These are phyloP conservation scores for Drosophila mercatorum DNA, from an alignment of 2,888 invertebrate genomes.

Conservation along the genomic window DNA sequence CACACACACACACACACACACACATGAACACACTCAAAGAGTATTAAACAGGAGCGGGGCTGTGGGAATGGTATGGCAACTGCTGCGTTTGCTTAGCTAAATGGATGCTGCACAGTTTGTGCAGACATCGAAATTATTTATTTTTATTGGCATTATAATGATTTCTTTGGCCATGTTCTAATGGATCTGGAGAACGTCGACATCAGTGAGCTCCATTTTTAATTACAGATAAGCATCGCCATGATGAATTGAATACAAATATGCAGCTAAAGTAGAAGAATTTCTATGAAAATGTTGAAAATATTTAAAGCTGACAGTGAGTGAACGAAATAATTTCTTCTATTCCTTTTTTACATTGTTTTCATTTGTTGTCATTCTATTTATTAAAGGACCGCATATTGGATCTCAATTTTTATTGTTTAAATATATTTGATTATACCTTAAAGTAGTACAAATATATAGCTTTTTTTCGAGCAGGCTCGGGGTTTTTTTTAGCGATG, in stretches of 20 bases:
- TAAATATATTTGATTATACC: neutral
- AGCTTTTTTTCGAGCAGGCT: neutral
- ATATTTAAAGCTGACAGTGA: neutral
- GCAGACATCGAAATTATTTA: conserved; percentile 66
- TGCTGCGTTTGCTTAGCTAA: conserved; percentile 65
- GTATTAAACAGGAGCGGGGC: neutral
- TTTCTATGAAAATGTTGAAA: neutral
- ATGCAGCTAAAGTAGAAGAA: neutral
- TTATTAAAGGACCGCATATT: neutral
- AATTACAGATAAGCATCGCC: conserved; percentile 3
- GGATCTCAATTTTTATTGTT: neutral
- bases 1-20: conserved; percentile 21
- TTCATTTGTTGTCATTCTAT: neutral
- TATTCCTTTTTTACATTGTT: neutral
- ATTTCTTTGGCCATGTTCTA: conserved; percentile 41
- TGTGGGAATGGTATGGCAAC: conserved; percentile 21
- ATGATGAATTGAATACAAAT: neutral
- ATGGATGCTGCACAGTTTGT: conserved; percentile 50
- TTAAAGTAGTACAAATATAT: neutral
- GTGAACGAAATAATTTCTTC: neutral
- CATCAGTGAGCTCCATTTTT: conserved; percentile 20
- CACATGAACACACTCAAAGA: conserved; percentile 17
- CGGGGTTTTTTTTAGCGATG: neutral
- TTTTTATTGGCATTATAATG: conserved; percentile 73
- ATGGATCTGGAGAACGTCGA: conserved; percentile 19